Evolutionary conservation across 1,140 invertebrate species (phyloP).

Genomic region (Cyphomyrmex costatus): DNA sequence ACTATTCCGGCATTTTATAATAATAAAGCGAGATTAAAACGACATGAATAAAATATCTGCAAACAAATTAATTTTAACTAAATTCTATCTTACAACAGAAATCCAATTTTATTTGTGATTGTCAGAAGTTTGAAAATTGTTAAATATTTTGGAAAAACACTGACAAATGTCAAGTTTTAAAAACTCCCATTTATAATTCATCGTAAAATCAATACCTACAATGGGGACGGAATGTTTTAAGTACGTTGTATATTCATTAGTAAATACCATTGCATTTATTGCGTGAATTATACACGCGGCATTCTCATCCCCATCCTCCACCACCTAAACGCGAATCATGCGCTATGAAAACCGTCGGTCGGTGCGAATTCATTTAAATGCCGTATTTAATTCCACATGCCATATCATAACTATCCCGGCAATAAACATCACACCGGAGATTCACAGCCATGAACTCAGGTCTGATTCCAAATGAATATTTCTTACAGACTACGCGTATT

Average conservation of each 20-base stretch:
- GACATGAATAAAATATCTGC: background rate
- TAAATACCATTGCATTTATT: conserved; percentile 40
- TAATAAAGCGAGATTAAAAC: background rate
- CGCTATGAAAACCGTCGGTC: background rate
- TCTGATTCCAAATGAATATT: conserved; percentile 35
- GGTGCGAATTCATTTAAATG: conserved; percentile 31
- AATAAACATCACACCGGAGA: background rate
- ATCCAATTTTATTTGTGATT: background rate
- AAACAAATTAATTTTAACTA: background rate
- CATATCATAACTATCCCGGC: conserved; percentile 1
- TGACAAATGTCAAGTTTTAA: background rate
- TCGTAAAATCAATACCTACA: background rate
- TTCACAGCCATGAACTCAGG: background rate
- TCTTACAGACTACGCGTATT: background rate
- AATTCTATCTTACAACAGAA: background rate
- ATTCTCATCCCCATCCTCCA: background rate
- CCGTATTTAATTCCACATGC: conserved; percentile 17
- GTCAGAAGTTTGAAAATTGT: background rate
- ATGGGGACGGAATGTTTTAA: background rate
- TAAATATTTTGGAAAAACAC: background rate
- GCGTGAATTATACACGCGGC: conserved; percentile 22
- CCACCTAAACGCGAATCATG: conserved; percentile 12
- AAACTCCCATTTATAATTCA: background rate
- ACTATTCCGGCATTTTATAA: background rate
- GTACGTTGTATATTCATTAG: conserved; percentile 10